Evolutionary conservation across 1,140 invertebrate species (phyloP).

Genomic region (Laupala kohalensis): DNA sequence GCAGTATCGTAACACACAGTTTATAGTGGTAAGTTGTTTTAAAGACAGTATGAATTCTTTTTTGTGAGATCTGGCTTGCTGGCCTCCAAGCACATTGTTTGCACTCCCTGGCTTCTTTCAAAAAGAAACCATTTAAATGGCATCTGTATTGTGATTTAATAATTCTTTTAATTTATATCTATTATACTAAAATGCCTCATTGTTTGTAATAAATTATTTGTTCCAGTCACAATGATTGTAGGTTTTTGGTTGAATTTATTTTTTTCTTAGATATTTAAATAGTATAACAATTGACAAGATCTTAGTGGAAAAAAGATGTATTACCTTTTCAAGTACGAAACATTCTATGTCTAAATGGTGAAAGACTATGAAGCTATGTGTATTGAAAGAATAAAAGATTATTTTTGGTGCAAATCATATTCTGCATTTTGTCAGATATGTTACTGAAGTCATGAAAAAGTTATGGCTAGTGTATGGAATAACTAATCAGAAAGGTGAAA

Average conservation of each 20-base stretch:
- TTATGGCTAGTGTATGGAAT: not conserved
- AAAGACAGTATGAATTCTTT: not conserved
- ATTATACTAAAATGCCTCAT: constrained; percentile 3
- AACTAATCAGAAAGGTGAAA: not conserved
- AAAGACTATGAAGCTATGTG: not conserved
- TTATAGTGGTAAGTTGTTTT: not conserved
- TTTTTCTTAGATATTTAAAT: not conserved
- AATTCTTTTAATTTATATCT: constrained; percentile 5
- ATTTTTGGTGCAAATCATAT: not conserved
- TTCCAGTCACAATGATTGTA: not conserved
- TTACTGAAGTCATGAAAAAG: not conserved
- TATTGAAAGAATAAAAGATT: not conserved
- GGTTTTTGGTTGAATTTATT: not conserved
- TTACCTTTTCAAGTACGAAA: not conserved
- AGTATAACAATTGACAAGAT: not conserved
- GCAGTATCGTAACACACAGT: not conserved
- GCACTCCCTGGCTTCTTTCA: constrained; percentile 21
- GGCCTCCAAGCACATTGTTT: constrained; percentile 28
- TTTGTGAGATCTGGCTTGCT: constrained; percentile 13
- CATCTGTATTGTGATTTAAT: not conserved
- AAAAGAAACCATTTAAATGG: not conserved
- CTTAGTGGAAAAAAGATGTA: not conserved
- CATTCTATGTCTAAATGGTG: not conserved
- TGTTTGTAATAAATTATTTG: not conserved
- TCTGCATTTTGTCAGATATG: not conserved